Evolutionary conservation across 2,113 vertebrate species (phyloP).

Genomic region (Otus sunia): DNA sequence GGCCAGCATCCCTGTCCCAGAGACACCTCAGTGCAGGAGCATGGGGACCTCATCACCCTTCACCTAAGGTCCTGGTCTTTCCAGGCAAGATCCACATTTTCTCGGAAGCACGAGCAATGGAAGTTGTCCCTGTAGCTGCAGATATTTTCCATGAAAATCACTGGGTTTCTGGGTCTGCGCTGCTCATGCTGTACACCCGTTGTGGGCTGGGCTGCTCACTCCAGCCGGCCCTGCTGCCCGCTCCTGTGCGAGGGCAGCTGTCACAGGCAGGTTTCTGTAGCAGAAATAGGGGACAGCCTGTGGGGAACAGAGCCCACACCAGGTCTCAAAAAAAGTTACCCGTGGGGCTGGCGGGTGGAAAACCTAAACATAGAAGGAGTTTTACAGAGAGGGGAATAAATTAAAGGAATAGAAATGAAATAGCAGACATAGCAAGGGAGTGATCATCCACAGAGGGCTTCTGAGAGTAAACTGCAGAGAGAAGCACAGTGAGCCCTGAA

Average conservation of each 20-base stretch:
- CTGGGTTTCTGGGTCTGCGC: background rate
- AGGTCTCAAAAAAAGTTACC: background rate
- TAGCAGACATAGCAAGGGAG: background rate
- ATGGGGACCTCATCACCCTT: background rate
- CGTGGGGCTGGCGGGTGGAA: accelerated
- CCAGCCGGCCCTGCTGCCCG: background rate
- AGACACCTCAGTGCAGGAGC: background rate
- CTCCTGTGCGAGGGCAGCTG: accelerated
- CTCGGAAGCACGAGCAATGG: background rate
- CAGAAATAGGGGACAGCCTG: background rate
- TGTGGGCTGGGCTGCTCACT: accelerated
- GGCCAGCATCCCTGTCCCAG: background rate
- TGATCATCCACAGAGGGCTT: background rate
- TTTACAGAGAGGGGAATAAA: background rate
- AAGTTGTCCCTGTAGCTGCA: background rate
- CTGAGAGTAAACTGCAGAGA: slow-evolving; percentile 13
- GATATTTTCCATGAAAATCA: background rate
- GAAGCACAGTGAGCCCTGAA: background rate
- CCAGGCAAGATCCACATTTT: background rate
- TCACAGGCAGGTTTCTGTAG: background rate
- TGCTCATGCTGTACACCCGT: accelerated
- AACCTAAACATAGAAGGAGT: background rate
- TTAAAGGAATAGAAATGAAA: background rate
- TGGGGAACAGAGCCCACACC: accelerated
- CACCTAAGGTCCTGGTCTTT: background rate